Percentiles rank a stretch among this genome's conserved stretches.
phyloP scores from a whole-genome alignment of 2,888 invertebrate genomes.

The Andrena bucephala region DNA sequence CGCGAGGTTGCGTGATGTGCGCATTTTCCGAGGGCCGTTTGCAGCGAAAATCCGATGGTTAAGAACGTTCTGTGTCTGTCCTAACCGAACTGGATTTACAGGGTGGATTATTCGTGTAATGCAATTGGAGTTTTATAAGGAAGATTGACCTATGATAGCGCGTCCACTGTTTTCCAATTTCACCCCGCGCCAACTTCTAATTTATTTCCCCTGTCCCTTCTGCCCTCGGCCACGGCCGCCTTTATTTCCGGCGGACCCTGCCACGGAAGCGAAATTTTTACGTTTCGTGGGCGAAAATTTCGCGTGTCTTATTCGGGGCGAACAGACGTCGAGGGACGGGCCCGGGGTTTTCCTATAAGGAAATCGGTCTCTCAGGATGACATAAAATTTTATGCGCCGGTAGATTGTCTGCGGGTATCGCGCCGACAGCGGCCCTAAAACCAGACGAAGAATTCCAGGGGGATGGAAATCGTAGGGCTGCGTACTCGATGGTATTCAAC shows the following conservation, averaged over 20 bases:
- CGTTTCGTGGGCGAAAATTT: slow-evolving; percentile 55
- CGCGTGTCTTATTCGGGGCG: slow-evolving; percentile 33
- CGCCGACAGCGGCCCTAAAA: slow-evolving; percentile 4
- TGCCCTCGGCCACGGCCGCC: background rate
- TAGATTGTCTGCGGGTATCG: slow-evolving; percentile 49
- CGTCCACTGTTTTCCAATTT: slow-evolving; percentile 13
- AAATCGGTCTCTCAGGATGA: slow-evolving; percentile 58
- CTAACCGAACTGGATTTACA: too few species aligned
- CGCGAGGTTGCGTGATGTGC: too few species aligned
- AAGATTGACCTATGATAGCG: background rate
- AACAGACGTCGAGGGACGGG: slow-evolving; percentile 24
- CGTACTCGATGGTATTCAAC: slow-evolving; percentile 23
- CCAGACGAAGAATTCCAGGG: background rate
- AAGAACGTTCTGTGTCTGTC: too few species aligned
- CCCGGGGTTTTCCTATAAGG: slow-evolving; percentile 18
- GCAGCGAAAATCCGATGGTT: too few species aligned
- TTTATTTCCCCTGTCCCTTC: slow-evolving; percentile 1
- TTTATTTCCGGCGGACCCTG: background rate
- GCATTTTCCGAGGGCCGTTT: too few species aligned
- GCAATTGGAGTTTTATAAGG: too few species aligned
- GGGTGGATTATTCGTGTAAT: too few species aligned
- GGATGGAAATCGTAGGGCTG: slow-evolving; percentile 13
- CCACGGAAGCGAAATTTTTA: slow-evolving; percentile 42
- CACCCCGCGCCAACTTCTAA: background rate
- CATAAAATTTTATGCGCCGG: slow-evolving; percentile 68